Percentiles rank a stretch among this genome's conserved stretches.
These are phyloP conservation scores for Drosophila siamana DNA, from an alignment of 2,888 invertebrate genomes.

Conservation along the genomic window DNA sequence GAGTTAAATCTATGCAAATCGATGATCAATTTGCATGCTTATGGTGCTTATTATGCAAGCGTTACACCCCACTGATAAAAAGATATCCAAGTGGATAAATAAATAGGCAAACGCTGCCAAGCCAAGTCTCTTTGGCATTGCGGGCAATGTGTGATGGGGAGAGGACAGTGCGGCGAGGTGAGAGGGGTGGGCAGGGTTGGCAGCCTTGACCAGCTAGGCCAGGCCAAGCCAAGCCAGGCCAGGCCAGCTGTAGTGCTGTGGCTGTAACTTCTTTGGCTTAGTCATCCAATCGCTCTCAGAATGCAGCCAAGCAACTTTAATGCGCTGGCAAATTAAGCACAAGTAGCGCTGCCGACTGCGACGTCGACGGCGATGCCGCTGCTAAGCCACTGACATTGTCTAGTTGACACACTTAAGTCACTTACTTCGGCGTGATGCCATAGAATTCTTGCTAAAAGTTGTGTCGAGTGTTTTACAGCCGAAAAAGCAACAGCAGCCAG, in stretches of 20 bases:
- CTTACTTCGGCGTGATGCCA: slow-evolving; percentile 53
- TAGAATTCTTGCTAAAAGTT: slow-evolving; percentile 67
- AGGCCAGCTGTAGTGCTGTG: slow-evolving; percentile 30
- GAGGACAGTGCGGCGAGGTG: no score
- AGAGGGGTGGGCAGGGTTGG: slow-evolving; percentile 21
- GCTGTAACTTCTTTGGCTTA: slow-evolving; percentile 76
- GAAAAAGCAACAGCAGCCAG: slow-evolving; percentile 12
- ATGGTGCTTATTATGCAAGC: slow-evolving; percentile 59
- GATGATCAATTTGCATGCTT: slow-evolving; percentile 30
- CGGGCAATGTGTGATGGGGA: slow-evolving; percentile 18
- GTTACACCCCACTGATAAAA: slow-evolving; percentile 28
- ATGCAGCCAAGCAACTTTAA: slow-evolving; percentile 78
- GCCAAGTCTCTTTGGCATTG: slow-evolving; percentile 44
- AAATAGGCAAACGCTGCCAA: slow-evolving; percentile 2
- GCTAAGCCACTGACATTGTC: slow-evolving; percentile 74
- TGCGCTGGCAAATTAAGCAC: slow-evolving; percentile 77
- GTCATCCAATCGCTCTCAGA: slow-evolving; percentile 70
- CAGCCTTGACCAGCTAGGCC: slow-evolving; percentile 64
- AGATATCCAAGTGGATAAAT: background rate
- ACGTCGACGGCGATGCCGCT: slow-evolving; percentile 27
- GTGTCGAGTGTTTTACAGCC: slow-evolving; percentile 63
- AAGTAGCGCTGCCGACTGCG: slow-evolving; percentile 52
- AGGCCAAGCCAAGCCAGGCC: background rate
- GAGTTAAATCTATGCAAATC: slow-evolving; percentile 71
- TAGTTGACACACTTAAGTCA: slow-evolving; percentile 81